Percentiles rank a stretch among this genome's conserved stretches.
These are phyloP conservation scores for Tiaroga cobitis DNA, from an alignment of 2,797 vertebrate genomes.

Conservation along the genomic window DNA sequence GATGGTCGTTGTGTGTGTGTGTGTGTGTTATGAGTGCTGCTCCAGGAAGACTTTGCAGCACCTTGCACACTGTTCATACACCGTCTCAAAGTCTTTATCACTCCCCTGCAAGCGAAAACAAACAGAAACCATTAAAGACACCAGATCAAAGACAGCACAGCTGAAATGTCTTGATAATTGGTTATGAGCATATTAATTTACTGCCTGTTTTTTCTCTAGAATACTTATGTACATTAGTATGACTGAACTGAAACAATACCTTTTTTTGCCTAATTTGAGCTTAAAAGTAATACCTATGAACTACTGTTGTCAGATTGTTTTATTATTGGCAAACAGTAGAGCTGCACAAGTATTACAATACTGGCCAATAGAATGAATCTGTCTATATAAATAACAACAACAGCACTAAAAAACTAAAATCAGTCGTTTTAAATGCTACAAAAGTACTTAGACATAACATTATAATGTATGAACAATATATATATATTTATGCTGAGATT, in stretches of 20 bases:
- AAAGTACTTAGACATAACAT: background rate
- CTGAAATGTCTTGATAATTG: background rate
- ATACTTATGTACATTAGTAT: no score
- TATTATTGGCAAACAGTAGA: background rate
- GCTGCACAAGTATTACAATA: background rate
- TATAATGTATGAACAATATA: background rate
- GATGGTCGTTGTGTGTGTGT: background rate
- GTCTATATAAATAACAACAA: background rate
- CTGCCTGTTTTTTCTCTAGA: background rate
- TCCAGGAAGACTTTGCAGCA: constrained; percentile 94
- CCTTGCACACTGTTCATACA: constrained; percentile 92
- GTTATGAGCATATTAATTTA: background rate
- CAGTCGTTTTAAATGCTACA: background rate
- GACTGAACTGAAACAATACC: background rate
- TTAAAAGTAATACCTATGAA: background rate
- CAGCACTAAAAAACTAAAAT: background rate
- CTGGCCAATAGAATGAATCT: background rate
- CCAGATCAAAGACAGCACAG: constrained; percentile 6
- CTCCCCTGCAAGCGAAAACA: constrained; percentile 78
- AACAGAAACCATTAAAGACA: constrained; percentile 15
- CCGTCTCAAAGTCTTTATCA: constrained; percentile 92
- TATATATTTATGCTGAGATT: background rate
- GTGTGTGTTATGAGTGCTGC: constrained; percentile 70
- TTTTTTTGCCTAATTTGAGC: background rate
- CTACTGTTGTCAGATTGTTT: background rate